Evolutionary conservation across 1,140 invertebrate species (phyloP), one percentile per base, ranked within the genome.

Genomic region (Drosophila arizonae): DNA sequence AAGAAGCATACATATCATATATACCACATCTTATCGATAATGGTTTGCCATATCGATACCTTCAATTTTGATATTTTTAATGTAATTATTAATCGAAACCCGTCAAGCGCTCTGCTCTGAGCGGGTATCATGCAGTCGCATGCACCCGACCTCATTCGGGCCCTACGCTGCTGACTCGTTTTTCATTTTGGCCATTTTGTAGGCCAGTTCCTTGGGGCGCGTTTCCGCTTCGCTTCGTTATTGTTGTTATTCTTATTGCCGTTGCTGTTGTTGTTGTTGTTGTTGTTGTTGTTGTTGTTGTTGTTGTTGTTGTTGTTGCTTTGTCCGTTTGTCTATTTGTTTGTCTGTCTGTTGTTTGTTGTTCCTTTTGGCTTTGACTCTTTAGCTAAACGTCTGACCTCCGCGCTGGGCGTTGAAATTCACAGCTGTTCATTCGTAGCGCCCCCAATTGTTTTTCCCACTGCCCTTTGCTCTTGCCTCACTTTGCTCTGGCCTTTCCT

Each of bases 401-500:
- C 45, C 58, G 72, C 15, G 15, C 15, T 28, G 41, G 72, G 51
- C 41, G 65, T 81, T 55, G 60, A 71, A 75, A 62, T 68, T 82
- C 76, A 72, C 77, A 85, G 77, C 77, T 85, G 66, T 74, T 68
- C 50, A 56, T 56, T 78, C 48, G 63, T 45, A 61, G 43, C 45
- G 46, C 63, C 58, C 60, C 52, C 33, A 46, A 17, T 46, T 46
- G n/a, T 46, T 46, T 9, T 21, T 17, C 17, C 6, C 17, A 2
- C 15, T 6, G 2, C n/a, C 1, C 43, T 15, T 21, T 8, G n/a
- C 17, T 0, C 43, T 9, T 17, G 0, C 17, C n/a, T 46, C 43
- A 17, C 4, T 17, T 9, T 17, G n/a, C 3, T 57, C 1, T 17
- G 0, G 28, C 13, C 33, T 9, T 26, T 56, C 63, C 57, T 71